Evolutionary conservation across 2,113 vertebrate species (phyloP), one percentile per base, ranked within the genome.

Genomic region (Gallinago media): DNA sequence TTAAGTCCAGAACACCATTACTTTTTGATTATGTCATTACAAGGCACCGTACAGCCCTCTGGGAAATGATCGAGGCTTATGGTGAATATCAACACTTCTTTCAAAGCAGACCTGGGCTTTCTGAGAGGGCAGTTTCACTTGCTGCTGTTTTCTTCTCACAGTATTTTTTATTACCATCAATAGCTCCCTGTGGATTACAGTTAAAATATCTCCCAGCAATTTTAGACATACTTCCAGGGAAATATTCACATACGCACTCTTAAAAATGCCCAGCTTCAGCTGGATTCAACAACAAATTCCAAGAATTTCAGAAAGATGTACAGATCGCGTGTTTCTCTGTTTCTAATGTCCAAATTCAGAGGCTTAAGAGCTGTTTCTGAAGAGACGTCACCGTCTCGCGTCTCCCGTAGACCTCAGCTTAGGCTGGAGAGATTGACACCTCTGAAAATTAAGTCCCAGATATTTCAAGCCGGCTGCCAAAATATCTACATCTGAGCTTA

Each of bases 131-230:
- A 91, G 70, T 96, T 97, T 97, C 93, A 96, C 88, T 97, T 98
- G 96, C 85, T 96, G 79, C 94, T 94, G 87, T 96, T 97, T 97
- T 96, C 94, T 97, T 97, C 85, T 97, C 96, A 95, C 89, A 97
- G n/a, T 92, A 67, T 50, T 96, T 92, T 97, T 94, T 92, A 91
- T 97, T 96, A 66, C 73, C 75, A 66, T 59, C 62, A 96, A 77
- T 90, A 94, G 87, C 95, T 98, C 80, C 91, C 92, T 42, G 10
- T 65, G 76, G 94, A 63, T 89, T 88, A 19, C 65, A 88, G 87
- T 66, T 90, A 62, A 65, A 94, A 92, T 88, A 79, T 67, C 67
- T 91, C 66, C 47, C 70, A 92, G 91, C 52, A 73, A 88, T 77
- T 96, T 97, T 67, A 85, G 71, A 87, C 91, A 65, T 70, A 75